These are phyloP conservation scores for Otolemur garnettii DNA, from an alignment of 2,113 vertebrate genomes.

Conservation along the genomic window DNA sequence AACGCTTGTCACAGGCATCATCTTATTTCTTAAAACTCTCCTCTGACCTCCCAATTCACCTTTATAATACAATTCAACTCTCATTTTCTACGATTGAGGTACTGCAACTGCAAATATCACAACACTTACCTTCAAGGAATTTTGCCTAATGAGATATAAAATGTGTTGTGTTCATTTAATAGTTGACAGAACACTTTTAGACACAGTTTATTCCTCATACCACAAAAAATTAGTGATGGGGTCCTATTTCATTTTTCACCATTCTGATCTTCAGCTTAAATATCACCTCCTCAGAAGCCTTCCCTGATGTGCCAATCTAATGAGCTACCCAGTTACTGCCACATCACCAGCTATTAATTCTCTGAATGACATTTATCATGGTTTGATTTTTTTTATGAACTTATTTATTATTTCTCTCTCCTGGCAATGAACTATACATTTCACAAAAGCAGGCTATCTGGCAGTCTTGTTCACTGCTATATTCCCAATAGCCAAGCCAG, in stretches of 20 bases:
- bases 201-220: background rate
- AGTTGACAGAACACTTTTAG: background rate
- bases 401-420: background rate
- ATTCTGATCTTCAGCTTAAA: background rate
- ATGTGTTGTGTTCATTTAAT: background rate
- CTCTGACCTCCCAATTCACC: slow-evolving; percentile 2
- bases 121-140: background rate
- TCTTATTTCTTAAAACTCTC: slow-evolving; percentile 38
- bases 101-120: slow-evolving; percentile 42
- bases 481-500: background rate
- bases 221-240: background rate
- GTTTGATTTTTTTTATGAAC: background rate
- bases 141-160: slow-evolving; percentile 36
- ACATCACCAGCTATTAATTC: background rate
- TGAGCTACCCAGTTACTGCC: background rate
- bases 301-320: background rate
- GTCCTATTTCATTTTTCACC: background rate
- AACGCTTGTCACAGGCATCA: slow-evolving; percentile 15
- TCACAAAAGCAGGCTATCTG: background rate
- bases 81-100: background rate
- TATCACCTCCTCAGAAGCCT: background rate
- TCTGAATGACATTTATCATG: background rate
- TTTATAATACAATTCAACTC: slow-evolving; percentile 45
- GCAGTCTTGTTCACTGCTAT: background rate
- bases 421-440: background rate